phyloP scores from a whole-genome alignment of 2,888 invertebrate genomes.

The Xestia rhomboidea region DNA sequence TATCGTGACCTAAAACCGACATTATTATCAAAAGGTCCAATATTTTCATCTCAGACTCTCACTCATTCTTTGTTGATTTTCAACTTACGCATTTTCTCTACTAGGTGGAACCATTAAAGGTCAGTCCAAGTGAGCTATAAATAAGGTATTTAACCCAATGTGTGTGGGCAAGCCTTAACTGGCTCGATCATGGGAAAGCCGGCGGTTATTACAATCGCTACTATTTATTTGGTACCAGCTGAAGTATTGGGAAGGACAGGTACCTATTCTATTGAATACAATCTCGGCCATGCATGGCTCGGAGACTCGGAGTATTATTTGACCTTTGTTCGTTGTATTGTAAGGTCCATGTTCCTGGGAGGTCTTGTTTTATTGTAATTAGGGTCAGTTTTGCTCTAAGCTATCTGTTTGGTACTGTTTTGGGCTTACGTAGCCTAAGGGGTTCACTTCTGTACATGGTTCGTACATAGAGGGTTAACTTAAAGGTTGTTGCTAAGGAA shows the following conservation, averaged over 20 bases:
- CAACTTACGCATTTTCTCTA: conserved; percentile 61
- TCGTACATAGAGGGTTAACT: neutral
- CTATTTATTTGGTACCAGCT: conserved; percentile 76
- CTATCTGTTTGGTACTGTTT: conserved; percentile 54
- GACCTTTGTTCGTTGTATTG: conserved; percentile 59
- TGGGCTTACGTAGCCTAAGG: conserved; percentile 47
- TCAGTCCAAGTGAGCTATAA: conserved; percentile 85
- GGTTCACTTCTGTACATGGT: conserved; percentile 7
- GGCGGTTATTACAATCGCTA: conserved; percentile 78
- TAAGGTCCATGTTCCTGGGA: conserved; percentile 62
- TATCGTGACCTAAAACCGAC: neutral
- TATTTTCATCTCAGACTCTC: conserved; percentile 37
- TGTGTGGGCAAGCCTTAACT: conserved; percentile 86
- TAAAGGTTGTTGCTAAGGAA: conserved; percentile 17
- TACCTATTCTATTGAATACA: conserved; percentile 61
- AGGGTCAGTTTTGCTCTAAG: conserved; percentile 53
- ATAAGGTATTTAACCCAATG: conserved; percentile 88
- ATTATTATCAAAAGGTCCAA: conserved; percentile 20
- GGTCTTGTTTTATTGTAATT: conserved; percentile 67
- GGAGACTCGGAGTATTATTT: conserved; percentile 55
- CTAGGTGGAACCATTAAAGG: conserved; percentile 75
- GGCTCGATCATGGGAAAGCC: conserved; percentile 82
- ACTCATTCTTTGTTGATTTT: conserved; percentile 60
- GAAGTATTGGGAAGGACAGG: conserved; percentile 66
- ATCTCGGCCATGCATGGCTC: conserved; percentile 59